Evolutionary conservation across 2,113 vertebrate species (phyloP), one percentile per base, ranked within the genome.

Genomic region (Cryptomyrus ogoouensis): DNA sequence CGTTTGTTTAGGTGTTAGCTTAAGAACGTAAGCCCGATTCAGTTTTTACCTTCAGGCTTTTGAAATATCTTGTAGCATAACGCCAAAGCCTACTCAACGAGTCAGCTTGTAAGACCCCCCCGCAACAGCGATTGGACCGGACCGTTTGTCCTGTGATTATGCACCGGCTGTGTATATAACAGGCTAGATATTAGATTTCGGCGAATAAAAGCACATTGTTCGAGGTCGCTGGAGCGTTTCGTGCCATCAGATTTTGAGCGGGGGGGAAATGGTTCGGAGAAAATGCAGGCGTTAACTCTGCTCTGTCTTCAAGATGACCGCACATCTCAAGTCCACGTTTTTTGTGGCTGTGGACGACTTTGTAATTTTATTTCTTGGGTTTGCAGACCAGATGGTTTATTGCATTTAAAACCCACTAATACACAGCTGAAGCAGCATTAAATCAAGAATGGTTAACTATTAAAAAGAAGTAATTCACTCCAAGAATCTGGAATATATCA

Each of bases 121-220:
- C 5, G 47, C 89, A 87, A 77, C 70, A 17, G 70, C 35, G 35
- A 39, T 42, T 77, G 70, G 70, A 77, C 70, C 6, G 35, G 17
- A 80, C 84, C 88, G 84, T 17, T 50, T 89, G 42, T 19, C 17
- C 46, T 50, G 70, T 8, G 2, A 84, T 90, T 88, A 89, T 93
- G 89, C 93, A 93, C 84, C 74, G 89, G 70, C 19, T 66, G 89
- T 93, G 90, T 56, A 92, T 93, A 93, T 90, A 53, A 90, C 90
- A 88, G 83, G 90, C 89, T 90, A 91, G 86, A 90, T 93, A 94
- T 95, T 94, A 88, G 90, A 91, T 95, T 96, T 95, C 93, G 85
- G 91, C 70, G 91, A 91, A 94, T 93, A 95, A 94, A 92, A 93
- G 92, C 89, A 94, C 95, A 95, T 95, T 95, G 94, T 96, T 95